Conservation (phyloP, 2,797 vertebrate species). For the Arremon brunneinucha region DNA sequence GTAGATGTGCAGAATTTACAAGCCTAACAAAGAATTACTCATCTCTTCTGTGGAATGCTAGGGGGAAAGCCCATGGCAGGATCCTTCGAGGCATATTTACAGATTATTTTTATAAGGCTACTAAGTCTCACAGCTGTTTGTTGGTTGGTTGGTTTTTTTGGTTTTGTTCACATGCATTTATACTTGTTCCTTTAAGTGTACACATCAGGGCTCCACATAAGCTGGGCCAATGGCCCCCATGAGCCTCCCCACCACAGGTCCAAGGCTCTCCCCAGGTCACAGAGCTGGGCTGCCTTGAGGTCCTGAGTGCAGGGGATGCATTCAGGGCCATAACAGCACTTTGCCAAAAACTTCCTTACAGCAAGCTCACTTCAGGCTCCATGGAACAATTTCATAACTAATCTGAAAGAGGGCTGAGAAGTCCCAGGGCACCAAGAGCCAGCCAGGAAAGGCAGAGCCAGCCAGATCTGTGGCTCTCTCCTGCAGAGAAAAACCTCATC, state of each 20-base stretch:
- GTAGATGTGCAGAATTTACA: neutral
- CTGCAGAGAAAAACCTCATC: neutral
- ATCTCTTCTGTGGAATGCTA: neutral
- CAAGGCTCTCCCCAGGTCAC: neutral
- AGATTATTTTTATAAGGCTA: neutral
- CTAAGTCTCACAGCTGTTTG: neutral
- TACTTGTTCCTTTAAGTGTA: neutral
- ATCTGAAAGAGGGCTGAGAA: neutral
- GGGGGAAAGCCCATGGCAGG: neutral
- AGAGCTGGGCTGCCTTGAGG: no score
- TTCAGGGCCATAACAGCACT: neutral
- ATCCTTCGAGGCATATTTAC: neutral
- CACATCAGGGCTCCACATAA: fast-evolving
- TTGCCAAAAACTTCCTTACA: neutral
- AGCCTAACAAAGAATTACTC: neutral
- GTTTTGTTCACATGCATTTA: fast-evolving
- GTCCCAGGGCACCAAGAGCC: neutral
- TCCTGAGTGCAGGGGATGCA: neutral
- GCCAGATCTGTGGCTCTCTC: fast-evolving
- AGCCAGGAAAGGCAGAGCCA: neutral
- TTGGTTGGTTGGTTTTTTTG: neutral
- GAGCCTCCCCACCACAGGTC: neutral
- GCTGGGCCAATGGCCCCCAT: fast-evolving
- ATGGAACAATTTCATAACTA: neutral
- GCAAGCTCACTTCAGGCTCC: neutral